Conservation (phyloP, 2,888 invertebrate species). For the Pseudococcus jackbeardsleyi region DNA sequence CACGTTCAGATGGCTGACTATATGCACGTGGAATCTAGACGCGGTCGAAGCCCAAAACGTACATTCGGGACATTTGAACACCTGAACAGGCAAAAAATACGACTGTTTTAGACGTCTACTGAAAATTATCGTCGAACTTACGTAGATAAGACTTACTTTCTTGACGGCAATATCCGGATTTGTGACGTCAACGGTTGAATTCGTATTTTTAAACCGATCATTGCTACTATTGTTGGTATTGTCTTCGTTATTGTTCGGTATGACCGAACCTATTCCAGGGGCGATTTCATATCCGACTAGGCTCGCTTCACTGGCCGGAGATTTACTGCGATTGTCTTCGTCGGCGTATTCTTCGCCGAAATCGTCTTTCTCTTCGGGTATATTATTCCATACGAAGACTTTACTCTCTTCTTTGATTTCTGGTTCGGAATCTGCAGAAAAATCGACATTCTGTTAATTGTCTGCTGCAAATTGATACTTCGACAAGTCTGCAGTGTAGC, state of each 20-base stretch:
- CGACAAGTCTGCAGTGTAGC: neutral
- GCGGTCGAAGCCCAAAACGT: constrained; percentile 94
- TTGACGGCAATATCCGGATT: constrained; percentile 18
- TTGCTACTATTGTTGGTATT: neutral
- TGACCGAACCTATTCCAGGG: constrained; percentile 72
- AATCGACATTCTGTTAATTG: neutral
- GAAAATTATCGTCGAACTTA: too few relatives aligned
- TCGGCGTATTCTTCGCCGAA: constrained; percentile 68
- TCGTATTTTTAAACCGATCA: constrained; percentile 5
- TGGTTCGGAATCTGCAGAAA: constrained; percentile 69
- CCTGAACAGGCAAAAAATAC: constrained; percentile 70
- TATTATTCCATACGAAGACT: constrained; percentile 86
- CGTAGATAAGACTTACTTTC: constrained; percentile 36
- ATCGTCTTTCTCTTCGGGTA: constrained; percentile 72
- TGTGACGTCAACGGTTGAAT: neutral
- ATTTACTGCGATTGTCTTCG: constrained; percentile 63
- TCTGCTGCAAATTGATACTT: neutral
- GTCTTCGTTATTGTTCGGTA: constrained; percentile 65
- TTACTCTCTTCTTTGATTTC: constrained; percentile 83
- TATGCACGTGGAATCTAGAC: constrained; percentile 92
- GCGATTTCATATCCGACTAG: constrained; percentile 72
- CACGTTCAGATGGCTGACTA: constrained; percentile 91
- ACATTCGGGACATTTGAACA: constrained; percentile 93
- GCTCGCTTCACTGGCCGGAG: constrained; percentile 69
- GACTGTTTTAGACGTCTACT: neutral